Evolutionary conservation across 2,888 invertebrate genomes (phyloP).

Genomic region (Thereva unica): DNA sequence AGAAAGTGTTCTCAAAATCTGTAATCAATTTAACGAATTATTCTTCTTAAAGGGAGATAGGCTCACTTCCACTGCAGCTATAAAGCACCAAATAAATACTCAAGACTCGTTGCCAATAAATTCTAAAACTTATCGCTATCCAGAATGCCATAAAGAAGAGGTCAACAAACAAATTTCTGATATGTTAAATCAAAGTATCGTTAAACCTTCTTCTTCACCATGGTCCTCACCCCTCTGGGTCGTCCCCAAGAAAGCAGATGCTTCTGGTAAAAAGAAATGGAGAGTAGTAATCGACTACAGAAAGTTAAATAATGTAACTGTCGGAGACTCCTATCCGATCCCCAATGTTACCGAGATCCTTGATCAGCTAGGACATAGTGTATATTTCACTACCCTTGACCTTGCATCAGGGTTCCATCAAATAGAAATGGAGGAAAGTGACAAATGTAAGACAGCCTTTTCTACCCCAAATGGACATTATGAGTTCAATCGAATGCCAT

Average conservation of each 20-base stretch:
- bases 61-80: slow-evolving; percentile 18
- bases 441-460: slow-evolving; percentile 37
- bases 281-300: slow-evolving; percentile 42
- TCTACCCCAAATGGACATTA: slow-evolving; percentile 19
- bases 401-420: slow-evolving; percentile 42
- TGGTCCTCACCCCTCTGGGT: slow-evolving; percentile 43
- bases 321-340: slow-evolving; percentile 46
- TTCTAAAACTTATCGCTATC: slow-evolving; percentile 38
- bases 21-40: background rate
- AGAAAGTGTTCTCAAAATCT: background rate
- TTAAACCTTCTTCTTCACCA: slow-evolving; percentile 36
- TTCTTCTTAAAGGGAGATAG: slow-evolving; percentile 27
- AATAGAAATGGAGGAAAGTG: slow-evolving; percentile 37
- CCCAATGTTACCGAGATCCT: slow-evolving; percentile 41
- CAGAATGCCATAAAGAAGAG: slow-evolving; percentile 39
- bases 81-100: slow-evolving; percentile 28
- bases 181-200: slow-evolving; percentile 43
- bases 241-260: slow-evolving; percentile 41
- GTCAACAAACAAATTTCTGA: slow-evolving; percentile 45
- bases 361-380: slow-evolving; percentile 38
- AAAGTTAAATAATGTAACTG: slow-evolving; percentile 39
- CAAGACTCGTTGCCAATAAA: slow-evolving; percentile 28
- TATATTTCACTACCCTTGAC: slow-evolving; percentile 41
- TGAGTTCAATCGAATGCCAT: slow-evolving; percentile 10
- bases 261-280: slow-evolving; percentile 41